Conservation (phyloP, 2,797 vertebrate genomes). For the Anabacerthia variegaticeps region DNA sequence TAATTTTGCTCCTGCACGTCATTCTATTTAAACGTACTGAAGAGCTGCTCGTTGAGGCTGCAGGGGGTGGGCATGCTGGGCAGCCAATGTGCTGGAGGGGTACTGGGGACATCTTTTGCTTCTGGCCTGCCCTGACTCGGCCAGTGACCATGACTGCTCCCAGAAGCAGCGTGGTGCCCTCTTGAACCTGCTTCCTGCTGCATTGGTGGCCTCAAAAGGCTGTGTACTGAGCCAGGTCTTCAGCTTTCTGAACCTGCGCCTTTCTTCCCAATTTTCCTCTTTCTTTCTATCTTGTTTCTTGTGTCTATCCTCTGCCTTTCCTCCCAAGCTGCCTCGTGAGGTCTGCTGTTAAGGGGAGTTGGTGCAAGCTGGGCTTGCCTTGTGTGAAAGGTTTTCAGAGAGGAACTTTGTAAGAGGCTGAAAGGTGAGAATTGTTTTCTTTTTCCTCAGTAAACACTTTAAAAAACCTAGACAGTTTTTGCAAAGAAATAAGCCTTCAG, state of each 20-base stretch:
- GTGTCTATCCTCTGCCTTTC: neutral
- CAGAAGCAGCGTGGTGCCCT: neutral
- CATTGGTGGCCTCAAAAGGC: neutral
- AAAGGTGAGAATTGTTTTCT: slow-evolving; percentile 34
- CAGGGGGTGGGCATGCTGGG: neutral
- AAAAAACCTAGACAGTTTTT: neutral
- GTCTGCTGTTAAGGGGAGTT: neutral
- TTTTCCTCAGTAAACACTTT: neutral
- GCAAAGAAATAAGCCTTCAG: neutral
- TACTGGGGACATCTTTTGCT: neutral
- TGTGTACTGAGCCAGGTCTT: neutral
- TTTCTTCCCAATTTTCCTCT: neutral
- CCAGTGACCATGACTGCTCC: neutral
- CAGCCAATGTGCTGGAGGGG: neutral
- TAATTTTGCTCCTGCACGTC: neutral
- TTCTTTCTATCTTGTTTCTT: neutral
- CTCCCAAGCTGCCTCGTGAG: neutral
- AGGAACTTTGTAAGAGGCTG: neutral
- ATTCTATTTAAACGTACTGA: neutral
- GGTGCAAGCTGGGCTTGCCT: neutral
- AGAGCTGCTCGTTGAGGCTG: neutral
- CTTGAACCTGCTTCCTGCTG: neutral
- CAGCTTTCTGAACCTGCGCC: neutral
- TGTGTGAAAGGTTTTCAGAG: neutral
- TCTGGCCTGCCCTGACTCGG: neutral